These are phyloP conservation scores for Siniperca obscura DNA, from an alignment of 2,797 vertebrate species.

Conservation along the genomic window DNA sequence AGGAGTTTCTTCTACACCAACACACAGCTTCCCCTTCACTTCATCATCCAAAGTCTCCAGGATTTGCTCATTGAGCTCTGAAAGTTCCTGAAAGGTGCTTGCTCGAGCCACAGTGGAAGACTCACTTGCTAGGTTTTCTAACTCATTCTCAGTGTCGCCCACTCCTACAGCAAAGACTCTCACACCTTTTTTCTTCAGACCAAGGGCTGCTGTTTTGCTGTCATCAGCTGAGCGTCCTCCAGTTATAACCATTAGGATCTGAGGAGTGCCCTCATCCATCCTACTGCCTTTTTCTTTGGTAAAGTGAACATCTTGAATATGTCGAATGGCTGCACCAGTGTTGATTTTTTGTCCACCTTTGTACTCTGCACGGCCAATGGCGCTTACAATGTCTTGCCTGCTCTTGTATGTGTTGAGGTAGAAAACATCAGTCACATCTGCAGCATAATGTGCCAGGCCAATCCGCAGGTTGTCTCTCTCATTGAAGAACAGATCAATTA, in stretches of 20 bases:
- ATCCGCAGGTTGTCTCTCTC: conserved; percentile 90
- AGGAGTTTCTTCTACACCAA: conserved; percentile 48
- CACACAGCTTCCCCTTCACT: conserved; percentile 88
- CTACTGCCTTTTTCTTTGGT: conserved; percentile 91
- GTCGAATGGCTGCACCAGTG: conserved; percentile 89
- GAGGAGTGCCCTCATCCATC: conserved; percentile 89
- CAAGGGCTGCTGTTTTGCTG: conserved; percentile 86
- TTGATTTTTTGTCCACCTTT: conserved; percentile 91
- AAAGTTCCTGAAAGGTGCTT: conserved; percentile 85
- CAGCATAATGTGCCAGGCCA: conserved; percentile 92
- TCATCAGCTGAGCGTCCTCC: conserved; percentile 91
- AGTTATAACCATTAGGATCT: conserved; percentile 92
- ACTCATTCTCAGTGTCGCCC: conserved; percentile 86
- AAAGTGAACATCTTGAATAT: conserved; percentile 90
- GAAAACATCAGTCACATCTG: conserved; percentile 92
- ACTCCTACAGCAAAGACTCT: conserved; percentile 92
- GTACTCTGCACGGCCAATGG: conserved; percentile 87
- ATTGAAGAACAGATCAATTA: conserved; percentile 90
- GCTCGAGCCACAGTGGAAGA: conserved; percentile 87
- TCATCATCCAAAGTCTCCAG: conserved; percentile 89
- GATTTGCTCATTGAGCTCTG: conserved; percentile 93
- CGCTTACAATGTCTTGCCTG: conserved; percentile 86
- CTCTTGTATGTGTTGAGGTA: conserved; percentile 89
- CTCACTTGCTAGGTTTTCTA: conserved; percentile 89
- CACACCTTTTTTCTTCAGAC: conserved; percentile 85